Evolutionary conservation across 2,888 invertebrate genomes (phyloP), one percentile per base, ranked within the genome.

Genomic region (Tetranychus piercei): DNA sequence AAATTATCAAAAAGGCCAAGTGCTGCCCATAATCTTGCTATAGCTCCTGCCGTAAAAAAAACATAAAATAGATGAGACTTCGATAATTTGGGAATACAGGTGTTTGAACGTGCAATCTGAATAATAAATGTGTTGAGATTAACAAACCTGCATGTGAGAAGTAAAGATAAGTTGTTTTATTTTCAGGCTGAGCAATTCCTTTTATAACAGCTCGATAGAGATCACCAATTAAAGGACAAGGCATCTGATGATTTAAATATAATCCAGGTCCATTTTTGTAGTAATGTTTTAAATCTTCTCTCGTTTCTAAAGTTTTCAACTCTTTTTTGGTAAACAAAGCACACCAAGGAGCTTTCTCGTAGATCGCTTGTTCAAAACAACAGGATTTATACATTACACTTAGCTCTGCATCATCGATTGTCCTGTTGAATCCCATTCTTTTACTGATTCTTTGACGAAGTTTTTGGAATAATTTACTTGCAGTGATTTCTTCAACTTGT

Each of bases 191-290:
- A 65, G 45, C 66, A 9, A 64, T n/a, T 34, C 55, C 67, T 44
- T 55, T 74, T 74, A 75, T 80, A 74, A 82, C 77, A 18, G 79
- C 76, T n/a, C 78, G 76, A 73, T 82, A 80, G 9, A 83, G 79
- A 73, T 81, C 80, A n/a, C 79, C 79, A 70, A 82, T 78, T 20
- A 83, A 77, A 11, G 82, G 82, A 78, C 83, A 83, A 45, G 82
- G 81, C 79, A 82, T 82, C 69, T 79, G 76, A 74, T 79, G 80
- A 74, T 81, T 82, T 7, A 82, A 79, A 69, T 80, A 75, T 75
- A 81, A 79, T 1, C 82, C 83, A 79, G 81, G 81, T 1, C 81
- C 80, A 77, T 82, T 82, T 76, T 81, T 81, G 80, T 82, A 83
- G 76, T 82, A 83, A 78, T 82, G 81, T 80, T 83, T 81, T 43